Evolutionary conservation across 2,797 vertebrate species (phyloP).

Genomic region (Syngnathus rostellatus): DNA sequence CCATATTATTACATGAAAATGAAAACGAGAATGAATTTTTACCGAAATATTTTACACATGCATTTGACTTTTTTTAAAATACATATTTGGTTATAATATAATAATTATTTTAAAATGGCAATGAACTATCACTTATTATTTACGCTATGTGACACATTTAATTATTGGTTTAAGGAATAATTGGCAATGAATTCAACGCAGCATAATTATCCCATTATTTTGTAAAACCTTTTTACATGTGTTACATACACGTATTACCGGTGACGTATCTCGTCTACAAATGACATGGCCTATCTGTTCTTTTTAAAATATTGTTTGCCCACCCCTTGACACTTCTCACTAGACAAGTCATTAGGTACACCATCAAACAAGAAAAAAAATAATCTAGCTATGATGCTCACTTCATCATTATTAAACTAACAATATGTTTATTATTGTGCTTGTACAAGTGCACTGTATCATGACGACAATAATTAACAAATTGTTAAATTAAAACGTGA

Average conservation of each 20-base stretch:
- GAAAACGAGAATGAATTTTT: background rate
- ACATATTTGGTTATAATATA: background rate
- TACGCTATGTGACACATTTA: background rate
- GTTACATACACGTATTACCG: background rate
- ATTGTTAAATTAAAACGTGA: background rate
- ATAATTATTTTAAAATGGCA: background rate
- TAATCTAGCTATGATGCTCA: background rate
- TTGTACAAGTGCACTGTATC: background rate
- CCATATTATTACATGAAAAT: background rate
- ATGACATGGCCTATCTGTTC: background rate
- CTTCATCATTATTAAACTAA: background rate
- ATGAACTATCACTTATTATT: background rate
- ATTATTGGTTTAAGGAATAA: background rate
- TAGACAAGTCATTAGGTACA: background rate
- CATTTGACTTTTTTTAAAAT: background rate
- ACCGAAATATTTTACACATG: background rate
- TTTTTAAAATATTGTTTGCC: background rate
- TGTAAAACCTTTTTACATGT: background rate
- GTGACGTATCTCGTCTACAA: background rate
- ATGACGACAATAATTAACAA: background rate
- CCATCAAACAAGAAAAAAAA: background rate
- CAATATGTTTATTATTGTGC: background rate
- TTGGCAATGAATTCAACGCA: background rate
- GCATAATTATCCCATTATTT: background rate
- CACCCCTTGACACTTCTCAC: background rate